Percentiles rank a stretch among this genome's conserved stretches.
phyloP scores from a whole-genome alignment of 2,888 invertebrate species.

The Parelbella ahira region DNA sequence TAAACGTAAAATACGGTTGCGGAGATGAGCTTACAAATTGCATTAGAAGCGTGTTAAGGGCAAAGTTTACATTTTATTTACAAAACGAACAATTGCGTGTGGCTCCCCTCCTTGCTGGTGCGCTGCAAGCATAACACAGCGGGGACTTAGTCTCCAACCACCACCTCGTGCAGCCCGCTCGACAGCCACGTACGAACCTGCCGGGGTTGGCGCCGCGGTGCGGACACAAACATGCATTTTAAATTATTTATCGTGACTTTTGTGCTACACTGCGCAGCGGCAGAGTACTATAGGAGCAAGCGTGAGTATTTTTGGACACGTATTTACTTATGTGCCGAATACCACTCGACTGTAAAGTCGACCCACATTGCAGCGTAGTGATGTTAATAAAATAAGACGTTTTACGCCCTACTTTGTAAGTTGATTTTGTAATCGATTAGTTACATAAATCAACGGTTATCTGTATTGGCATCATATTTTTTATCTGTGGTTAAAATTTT shows the following conservation, averaged over 20 bases:
- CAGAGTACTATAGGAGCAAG: slow-evolving; percentile 67
- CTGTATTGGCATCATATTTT: neutral
- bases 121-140: slow-evolving; percentile 47
- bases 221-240: slow-evolving; percentile 53
- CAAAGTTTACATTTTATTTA: slow-evolving; percentile 68
- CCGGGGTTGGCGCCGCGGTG: slow-evolving; percentile 34
- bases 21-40: slow-evolving; percentile 14
- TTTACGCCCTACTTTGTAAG: slow-evolving; percentile 2
- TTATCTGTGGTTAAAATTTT: neutral
- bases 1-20: too few species aligned
- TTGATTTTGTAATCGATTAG: slow-evolving; percentile 7
- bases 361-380: slow-evolving; percentile 15
- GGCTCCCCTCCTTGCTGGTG: slow-evolving; percentile 55
- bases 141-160: slow-evolving; percentile 58
- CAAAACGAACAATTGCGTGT: slow-evolving; percentile 70
- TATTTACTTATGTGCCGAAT: slow-evolving; percentile 26
- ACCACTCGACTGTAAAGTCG: slow-evolving; percentile 16
- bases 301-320: slow-evolving; percentile 59
- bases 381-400: slow-evolving; percentile 6
- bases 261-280: slow-evolving; percentile 55
- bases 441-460: slow-evolving; percentile 12
- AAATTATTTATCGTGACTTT: slow-evolving; percentile 64
- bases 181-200: slow-evolving; percentile 43
- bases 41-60: slow-evolving; percentile 31
- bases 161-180: slow-evolving; percentile 58